Evolutionary conservation across 2,888 invertebrate genomes (phyloP).

Genomic region (Hyposoter dolosus): DNA sequence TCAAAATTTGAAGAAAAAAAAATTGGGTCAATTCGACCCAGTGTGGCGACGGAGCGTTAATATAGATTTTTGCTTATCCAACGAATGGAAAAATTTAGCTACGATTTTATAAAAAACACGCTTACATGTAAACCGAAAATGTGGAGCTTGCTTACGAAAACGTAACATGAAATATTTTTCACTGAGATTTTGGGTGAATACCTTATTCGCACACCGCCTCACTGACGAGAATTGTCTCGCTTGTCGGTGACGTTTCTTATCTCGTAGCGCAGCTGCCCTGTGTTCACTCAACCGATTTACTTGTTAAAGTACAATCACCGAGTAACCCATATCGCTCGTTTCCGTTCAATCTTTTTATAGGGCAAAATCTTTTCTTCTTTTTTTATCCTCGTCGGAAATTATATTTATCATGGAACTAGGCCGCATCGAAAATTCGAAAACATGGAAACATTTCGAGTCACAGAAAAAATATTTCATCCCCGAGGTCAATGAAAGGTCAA

Average conservation of each 20-base stretch:
- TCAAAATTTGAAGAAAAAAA: too few species aligned
- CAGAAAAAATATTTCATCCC: too few species aligned
- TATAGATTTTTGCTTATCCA: neutral
- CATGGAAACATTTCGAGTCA: neutral
- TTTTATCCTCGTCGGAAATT: neutral
- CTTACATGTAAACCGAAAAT: neutral
- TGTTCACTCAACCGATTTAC: slow-evolving; percentile 78
- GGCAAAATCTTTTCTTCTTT: slow-evolving; percentile 9
- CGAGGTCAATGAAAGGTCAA: too few species aligned
- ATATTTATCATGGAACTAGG: neutral
- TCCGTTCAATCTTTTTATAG: slow-evolving; percentile 59
- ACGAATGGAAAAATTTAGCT: neutral
- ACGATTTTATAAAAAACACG: neutral
- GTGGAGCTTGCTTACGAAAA: neutral
- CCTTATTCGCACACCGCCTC: slow-evolving; percentile 44
- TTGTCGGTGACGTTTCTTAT: slow-evolving; percentile 75
- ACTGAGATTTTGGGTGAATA: slow-evolving; percentile 13
- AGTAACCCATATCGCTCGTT: slow-evolving; percentile 66
- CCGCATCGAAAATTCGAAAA: neutral
- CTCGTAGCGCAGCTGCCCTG: slow-evolving; percentile 77
- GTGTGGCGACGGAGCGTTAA: too few species aligned
- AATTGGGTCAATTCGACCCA: too few species aligned
- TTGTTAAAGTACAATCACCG: slow-evolving; percentile 77
- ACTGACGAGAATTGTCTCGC: slow-evolving; percentile 44
- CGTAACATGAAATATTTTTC: neutral